phyloP scores from a whole-genome alignment of 2,888 invertebrate genomes.

The Endomychus coccineus region DNA sequence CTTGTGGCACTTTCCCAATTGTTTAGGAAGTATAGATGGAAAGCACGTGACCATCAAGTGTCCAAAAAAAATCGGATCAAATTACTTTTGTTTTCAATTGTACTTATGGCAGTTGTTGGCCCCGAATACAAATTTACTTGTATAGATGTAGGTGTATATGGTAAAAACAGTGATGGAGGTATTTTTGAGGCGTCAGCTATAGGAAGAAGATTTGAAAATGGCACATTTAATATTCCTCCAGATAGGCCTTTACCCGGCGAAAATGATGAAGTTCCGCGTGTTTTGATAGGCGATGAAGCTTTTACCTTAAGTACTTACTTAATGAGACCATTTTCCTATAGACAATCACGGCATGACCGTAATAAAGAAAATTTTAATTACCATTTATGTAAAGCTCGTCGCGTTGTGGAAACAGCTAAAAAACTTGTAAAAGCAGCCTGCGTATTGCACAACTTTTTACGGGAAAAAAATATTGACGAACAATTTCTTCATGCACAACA shows the following conservation, averaged over 20 bases:
- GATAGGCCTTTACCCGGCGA: conserved; percentile 14
- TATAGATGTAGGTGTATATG: conserved; percentile 24
- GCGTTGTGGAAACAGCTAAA: conserved; percentile 26
- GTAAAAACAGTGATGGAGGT: conserved; percentile 24
- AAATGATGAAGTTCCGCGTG: conserved; percentile 17
- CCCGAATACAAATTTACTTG: conserved; percentile 22
- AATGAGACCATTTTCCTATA: conserved; percentile 23
- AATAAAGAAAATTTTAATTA: conserved; percentile 22
- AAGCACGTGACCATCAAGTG: too few species aligned
- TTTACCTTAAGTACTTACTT: conserved; percentile 15
- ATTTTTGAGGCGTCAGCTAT: conserved; percentile 21
- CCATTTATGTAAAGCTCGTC: conserved; percentile 18
- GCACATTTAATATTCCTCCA: conserved; percentile 17
- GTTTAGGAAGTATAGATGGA: too few species aligned
- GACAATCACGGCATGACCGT: conserved; percentile 15
- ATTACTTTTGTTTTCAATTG: conserved; percentile 12
- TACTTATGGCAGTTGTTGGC: conserved; percentile 19
- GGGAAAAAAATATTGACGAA: too few species aligned
- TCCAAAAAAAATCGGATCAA: too few species aligned
- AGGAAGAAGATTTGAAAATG: conserved; percentile 18
- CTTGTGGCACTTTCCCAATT: too few species aligned
- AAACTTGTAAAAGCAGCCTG: too few species aligned
- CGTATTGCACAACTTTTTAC: too few species aligned
- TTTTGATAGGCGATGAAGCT: conserved; percentile 24
- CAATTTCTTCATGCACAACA: too few species aligned